Evolutionary conservation across 1,140 invertebrate genomes (phyloP).

Genomic region (Ceratosolen solmsi): DNA sequence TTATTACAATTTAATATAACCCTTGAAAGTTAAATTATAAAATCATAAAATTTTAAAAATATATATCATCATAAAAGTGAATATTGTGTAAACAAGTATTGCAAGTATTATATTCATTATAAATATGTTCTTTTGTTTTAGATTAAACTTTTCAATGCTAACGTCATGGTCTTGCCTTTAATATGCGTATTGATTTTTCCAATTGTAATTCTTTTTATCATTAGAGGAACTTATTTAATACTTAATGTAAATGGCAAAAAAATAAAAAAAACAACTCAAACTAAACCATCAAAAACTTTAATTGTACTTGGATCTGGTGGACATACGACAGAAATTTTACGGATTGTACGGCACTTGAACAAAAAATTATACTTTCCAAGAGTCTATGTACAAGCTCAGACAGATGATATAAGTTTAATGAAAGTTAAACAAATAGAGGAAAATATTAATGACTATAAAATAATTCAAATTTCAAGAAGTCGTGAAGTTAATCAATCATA

Average conservation of each 20-base stretch:
- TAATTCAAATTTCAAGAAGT: conserved; percentile 84
- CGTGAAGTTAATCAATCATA: conserved; percentile 92
- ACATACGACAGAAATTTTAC: conserved; percentile 92
- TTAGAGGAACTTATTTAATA: conserved; percentile 58
- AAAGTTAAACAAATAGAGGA: conserved; percentile 78
- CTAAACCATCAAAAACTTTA: conserved; percentile 66
- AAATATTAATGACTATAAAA: conserved; percentile 69
- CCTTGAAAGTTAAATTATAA: too few species aligned
- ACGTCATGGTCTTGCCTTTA: conserved; percentile 47
- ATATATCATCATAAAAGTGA: too few species aligned
- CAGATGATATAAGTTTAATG: conserved; percentile 82
- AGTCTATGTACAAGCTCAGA: conserved; percentile 85
- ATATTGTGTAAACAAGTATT: too few species aligned
- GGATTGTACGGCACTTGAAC: conserved; percentile 78
- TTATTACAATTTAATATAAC: too few species aligned
- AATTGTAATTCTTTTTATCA: conserved; percentile 32
- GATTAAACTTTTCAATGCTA: conserved; percentile 6
- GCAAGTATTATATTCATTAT: too few species aligned
- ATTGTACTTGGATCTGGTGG: conserved; percentile 80
- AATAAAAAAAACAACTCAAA: conserved; percentile 11
- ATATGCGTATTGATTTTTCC: conserved; percentile 46
- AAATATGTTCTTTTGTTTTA: conserved; percentile 35
- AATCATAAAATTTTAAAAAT: too few species aligned
- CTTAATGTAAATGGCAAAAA: conserved; percentile 52
- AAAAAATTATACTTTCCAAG: conserved; percentile 78